These are phyloP conservation scores for Lepidocyrtinus sp. DNA, from an alignment of 2,888 invertebrate species.

Conservation along the genomic window DNA sequence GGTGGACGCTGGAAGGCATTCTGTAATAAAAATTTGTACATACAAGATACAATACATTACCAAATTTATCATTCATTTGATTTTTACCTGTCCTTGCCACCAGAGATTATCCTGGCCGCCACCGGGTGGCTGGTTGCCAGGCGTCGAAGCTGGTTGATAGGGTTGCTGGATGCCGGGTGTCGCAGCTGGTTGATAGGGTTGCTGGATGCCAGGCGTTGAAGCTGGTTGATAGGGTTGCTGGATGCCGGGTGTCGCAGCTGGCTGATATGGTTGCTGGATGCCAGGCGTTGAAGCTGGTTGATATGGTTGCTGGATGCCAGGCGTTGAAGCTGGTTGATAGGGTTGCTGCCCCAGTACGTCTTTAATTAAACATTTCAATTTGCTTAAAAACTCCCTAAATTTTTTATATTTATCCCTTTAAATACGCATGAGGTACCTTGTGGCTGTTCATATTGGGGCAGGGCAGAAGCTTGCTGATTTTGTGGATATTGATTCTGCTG, in stretches of 20 bases:
- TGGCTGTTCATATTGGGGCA: slow-evolving; percentile 52
- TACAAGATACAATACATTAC: no score
- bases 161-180: slow-evolving; percentile 26
- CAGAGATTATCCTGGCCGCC: no score
- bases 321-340: background rate
- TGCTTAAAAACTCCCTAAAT: no score
- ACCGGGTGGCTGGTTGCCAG: slow-evolving; percentile 30
- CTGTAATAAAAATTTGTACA: no score
- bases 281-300: background rate
- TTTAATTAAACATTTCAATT: no score
- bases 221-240: no score
- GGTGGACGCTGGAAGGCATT: slow-evolving; percentile 67
- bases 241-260: background rate
- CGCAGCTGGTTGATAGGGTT: background rate
- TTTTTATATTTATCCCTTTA: no score
- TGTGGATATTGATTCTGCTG: slow-evolving; percentile 18
- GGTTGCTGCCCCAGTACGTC: slow-evolving; percentile 11
- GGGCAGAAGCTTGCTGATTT: slow-evolving; percentile 36
- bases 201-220: background rate
- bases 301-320: background rate
- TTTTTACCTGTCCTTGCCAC: slow-evolving; percentile 62
- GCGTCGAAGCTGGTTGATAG: background rate
- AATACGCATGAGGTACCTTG: no score
- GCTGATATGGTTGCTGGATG: no score
- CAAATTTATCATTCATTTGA: no score